Percentiles rank a stretch among this genome's conserved stretches.
These are phyloP conservation scores for Luperina testacea DNA, from an alignment of 2,888 invertebrate species.

Conservation along the genomic window DNA sequence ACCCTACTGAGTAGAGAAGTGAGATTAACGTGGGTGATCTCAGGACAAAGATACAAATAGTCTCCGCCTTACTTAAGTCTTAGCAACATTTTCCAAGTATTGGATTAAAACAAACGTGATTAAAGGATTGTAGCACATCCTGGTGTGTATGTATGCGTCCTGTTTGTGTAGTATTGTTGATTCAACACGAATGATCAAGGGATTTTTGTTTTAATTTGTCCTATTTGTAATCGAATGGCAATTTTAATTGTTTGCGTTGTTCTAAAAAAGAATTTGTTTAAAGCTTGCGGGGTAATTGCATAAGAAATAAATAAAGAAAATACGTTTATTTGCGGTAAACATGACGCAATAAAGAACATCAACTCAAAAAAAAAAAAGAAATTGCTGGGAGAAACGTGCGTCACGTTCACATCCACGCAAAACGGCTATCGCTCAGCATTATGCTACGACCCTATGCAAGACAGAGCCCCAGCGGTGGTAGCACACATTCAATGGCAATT, in stretches of 20 bases:
- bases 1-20: neutral
- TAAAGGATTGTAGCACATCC: constrained; percentile 47
- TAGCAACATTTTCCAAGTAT: constrained; percentile 51
- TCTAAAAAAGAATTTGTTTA: neutral
- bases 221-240: neutral
- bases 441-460: too few species aligned
- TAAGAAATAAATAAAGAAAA: too few species aligned
- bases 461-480: too few species aligned
- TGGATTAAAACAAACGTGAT: constrained; percentile 40
- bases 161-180: constrained; percentile 48
- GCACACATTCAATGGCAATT: too few species aligned
- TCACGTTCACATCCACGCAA: too few species aligned
- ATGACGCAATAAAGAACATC: too few species aligned
- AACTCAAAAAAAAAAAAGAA: too few species aligned
- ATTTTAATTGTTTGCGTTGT: neutral
- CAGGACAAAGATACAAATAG: constrained; percentile 13
- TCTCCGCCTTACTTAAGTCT: constrained; percentile 9
- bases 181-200: constrained; percentile 24
- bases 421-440: too few species aligned
- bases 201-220: neutral
- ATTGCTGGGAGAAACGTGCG: too few species aligned
- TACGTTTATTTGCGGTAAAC: too few species aligned
- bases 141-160: constrained; percentile 27
- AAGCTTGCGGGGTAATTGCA: neutral
- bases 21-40: constrained; percentile 13